Conservation (phyloP, 2,797 vertebrate genomes). For the Cyclura pinguis region DNA sequence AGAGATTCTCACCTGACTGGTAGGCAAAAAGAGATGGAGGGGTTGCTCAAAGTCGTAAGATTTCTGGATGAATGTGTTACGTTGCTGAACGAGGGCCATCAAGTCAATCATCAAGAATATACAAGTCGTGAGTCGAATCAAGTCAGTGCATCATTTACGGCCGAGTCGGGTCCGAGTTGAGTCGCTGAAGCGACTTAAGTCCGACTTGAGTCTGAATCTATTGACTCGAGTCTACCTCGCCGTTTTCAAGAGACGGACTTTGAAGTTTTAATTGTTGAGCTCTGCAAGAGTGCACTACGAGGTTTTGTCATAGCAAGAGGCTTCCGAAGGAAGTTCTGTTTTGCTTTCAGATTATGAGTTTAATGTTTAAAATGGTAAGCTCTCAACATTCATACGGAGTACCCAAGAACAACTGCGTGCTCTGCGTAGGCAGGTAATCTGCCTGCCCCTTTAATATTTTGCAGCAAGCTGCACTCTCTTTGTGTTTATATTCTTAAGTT, state of each 20-base stretch:
- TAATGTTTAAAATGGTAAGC: constrained; percentile 66
- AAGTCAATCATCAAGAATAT: too few species aligned
- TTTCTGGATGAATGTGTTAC: too few species aligned
- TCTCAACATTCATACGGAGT: constrained; percentile 66
- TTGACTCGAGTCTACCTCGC: too few species aligned
- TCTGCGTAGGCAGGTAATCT: constrained; percentile 18
- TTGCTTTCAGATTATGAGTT: constrained; percentile 36
- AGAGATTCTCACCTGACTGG: too few species aligned
- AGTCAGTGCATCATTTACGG: too few species aligned
- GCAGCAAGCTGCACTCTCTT: constrained; percentile 5
- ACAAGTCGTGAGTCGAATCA: too few species aligned
- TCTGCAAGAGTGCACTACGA: constrained; percentile 68
- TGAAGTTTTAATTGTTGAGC: constrained; percentile 67
- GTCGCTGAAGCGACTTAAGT: too few species aligned
- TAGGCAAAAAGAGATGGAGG: too few species aligned
- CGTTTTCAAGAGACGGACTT: constrained; percentile 44
- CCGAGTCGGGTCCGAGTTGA: too few species aligned
- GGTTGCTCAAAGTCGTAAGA: too few species aligned
- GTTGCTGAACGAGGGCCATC: too few species aligned
- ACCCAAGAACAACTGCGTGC: constrained; percentile 57
- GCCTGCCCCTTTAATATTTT: constrained; percentile 30
- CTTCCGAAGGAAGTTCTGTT: constrained; percentile 51
- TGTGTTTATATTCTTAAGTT: constrained; percentile 50
- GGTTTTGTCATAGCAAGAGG: constrained; percentile 67
- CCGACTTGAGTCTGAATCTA: too few species aligned